Conservation (phyloP, 2,113 vertebrate genomes). For the Thryonomys swinderianus region DNA sequence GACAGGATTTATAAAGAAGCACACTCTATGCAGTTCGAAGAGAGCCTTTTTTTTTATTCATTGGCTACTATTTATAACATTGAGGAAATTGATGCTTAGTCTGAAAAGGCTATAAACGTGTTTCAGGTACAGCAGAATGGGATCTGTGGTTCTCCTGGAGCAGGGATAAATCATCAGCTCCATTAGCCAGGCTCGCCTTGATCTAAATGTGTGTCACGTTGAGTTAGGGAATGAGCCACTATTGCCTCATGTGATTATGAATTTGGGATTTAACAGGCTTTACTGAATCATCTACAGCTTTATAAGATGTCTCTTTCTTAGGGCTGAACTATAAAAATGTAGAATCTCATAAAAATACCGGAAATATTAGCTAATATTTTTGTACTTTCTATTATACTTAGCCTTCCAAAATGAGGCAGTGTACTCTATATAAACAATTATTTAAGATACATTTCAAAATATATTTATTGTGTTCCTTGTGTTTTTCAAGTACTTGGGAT, state of each 20-base stretch:
- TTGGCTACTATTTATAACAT: conserved; percentile 56
- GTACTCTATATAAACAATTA: neutral
- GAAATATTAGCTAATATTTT: neutral
- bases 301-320: conserved; percentile 18
- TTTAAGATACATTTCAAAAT: neutral
- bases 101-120: conserved; percentile 56
- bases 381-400: neutral
- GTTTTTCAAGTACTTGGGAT: neutral
- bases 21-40: conserved; percentile 54
- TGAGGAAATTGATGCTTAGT: conserved; percentile 57
- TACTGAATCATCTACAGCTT: conserved; percentile 33
- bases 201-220: conserved; percentile 47
- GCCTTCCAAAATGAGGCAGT: neutral
- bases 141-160: conserved; percentile 46
- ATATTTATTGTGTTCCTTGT: neutral
- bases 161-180: neutral
- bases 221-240: conserved; percentile 36
- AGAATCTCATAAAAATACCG: neutral
- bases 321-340: neutral
- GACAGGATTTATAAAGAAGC: conserved; percentile 66
- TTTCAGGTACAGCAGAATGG: neutral
- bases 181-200: conserved; percentile 48
- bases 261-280: conserved; percentile 28
- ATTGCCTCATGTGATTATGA: conserved; percentile 6
- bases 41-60: conserved; percentile 58